phyloP scores from a whole-genome alignment of 1,140 invertebrate species.

The Ceratina japonica region DNA sequence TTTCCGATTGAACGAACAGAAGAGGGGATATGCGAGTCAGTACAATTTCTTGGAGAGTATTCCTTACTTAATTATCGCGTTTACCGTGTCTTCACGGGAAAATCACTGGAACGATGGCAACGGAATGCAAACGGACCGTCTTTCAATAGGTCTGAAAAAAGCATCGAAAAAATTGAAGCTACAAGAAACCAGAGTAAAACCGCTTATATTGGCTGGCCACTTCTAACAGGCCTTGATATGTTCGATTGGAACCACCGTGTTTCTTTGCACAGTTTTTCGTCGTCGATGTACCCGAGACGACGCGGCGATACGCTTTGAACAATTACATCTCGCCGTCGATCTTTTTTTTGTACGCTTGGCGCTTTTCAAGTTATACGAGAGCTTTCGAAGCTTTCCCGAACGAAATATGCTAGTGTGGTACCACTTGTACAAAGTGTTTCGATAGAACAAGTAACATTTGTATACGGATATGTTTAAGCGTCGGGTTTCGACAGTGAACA shows the following conservation, averaged over 20 bases:
- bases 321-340: too few species aligned
- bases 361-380: not conserved
- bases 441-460: not conserved
- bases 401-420: not conserved
- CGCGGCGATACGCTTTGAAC: not conserved
- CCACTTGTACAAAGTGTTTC: not conserved
- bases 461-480: constrained; percentile 19
- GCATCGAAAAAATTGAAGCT: constrained; percentile 68
- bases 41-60: too few species aligned
- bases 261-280: constrained; percentile 1
- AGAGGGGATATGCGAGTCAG: too few species aligned
- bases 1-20: too few species aligned
- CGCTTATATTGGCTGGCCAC: constrained; percentile 65
- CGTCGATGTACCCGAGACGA: constrained; percentile 1
- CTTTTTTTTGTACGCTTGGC: not conserved
- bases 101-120: constrained; percentile 25
- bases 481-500: constrained; percentile 1
- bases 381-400: constrained; percentile 13
- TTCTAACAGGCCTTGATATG: constrained; percentile 70
- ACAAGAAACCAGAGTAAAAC: constrained; percentile 62
- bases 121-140: constrained; percentile 42
- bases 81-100: not conserved
- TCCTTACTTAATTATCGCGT: not conserved
- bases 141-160: constrained; percentile 58
- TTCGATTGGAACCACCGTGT: constrained; percentile 70